These are phyloP conservation scores for Corbicula japonica DNA, from an alignment of 2,888 invertebrate species.

Conservation along the genomic window DNA sequence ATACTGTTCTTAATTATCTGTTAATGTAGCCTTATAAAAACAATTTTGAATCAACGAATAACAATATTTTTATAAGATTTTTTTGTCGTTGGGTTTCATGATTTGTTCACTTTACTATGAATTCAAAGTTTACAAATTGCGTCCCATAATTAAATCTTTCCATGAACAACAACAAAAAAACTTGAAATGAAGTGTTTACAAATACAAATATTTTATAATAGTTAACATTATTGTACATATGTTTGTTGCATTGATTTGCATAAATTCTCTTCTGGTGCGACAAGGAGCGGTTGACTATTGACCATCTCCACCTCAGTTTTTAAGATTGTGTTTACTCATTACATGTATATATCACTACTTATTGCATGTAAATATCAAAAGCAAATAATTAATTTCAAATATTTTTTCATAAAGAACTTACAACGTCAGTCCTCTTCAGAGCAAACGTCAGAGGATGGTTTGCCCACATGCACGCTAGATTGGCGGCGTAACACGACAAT, in stretches of 20 bases:
- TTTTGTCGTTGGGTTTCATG: background rate
- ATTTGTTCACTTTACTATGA: background rate
- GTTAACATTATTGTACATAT: too few species aligned
- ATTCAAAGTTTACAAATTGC: too few species aligned
- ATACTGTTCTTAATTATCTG: too few species aligned
- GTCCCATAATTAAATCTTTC: too few species aligned
- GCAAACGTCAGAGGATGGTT: background rate
- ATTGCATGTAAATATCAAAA: background rate
- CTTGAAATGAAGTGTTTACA: too few species aligned
- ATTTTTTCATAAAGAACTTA: background rate
- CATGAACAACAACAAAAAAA: too few species aligned
- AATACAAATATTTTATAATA: too few species aligned
- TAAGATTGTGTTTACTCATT: background rate
- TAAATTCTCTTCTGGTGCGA: too few species aligned
- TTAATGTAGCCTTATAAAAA: too few species aligned
- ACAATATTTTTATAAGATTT: background rate
- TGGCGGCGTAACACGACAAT: slow-evolving; percentile 8
- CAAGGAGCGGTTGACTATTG: too few species aligned
- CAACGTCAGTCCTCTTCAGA: background rate
- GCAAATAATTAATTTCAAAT: background rate
- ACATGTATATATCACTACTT: background rate
- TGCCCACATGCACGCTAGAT: background rate
- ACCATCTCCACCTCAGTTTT: too few species aligned
- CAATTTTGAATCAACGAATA: background rate
- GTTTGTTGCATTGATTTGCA: too few species aligned